Conservation (phyloP, 2,113 vertebrate genomes). For the Entelurus aequoreus region DNA sequence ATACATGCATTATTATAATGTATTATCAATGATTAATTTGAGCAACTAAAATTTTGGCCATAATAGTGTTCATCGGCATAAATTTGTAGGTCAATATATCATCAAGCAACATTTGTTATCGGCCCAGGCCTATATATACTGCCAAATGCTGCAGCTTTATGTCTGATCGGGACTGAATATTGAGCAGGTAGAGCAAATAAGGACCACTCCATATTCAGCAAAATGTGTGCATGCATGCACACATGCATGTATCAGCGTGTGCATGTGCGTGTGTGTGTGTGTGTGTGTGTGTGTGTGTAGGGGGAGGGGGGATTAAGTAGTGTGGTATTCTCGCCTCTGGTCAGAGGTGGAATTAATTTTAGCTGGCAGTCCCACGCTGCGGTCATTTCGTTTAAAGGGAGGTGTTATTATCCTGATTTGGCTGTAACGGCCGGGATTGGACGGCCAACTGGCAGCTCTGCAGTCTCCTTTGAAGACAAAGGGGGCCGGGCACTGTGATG, state of each 20-base stretch:
- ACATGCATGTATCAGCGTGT: slow-evolving; percentile 24
- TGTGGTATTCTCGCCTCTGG: slow-evolving; percentile 66
- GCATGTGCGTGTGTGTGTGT: slow-evolving; percentile 32
- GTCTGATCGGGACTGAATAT: slow-evolving; percentile 58
- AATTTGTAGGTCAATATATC: too few species aligned
- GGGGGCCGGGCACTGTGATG: slow-evolving; percentile 41
- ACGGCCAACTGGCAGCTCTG: slow-evolving; percentile 62
- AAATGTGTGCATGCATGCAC: slow-evolving; percentile 24
- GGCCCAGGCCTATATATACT: too few species aligned
- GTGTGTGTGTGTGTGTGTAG: slow-evolving; percentile 39
- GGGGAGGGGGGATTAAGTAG: slow-evolving; percentile 50
- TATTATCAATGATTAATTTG: too few species aligned
- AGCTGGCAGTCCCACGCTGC: slow-evolving; percentile 76
- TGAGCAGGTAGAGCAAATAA: slow-evolving; percentile 52
- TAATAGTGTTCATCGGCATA: too few species aligned
- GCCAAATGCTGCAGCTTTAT: slow-evolving; percentile 42
- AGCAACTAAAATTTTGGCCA: too few species aligned
- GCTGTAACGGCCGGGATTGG: slow-evolving; percentile 70
- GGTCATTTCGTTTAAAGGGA: slow-evolving; percentile 79
- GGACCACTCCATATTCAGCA: slow-evolving; percentile 62
- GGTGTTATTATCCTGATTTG: slow-evolving; percentile 80
- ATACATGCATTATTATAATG: too few species aligned
- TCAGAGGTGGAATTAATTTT: slow-evolving; percentile 78
- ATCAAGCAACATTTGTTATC: too few species aligned
- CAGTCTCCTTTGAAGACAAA: slow-evolving; percentile 66